Evolutionary conservation across 2,888 invertebrate genomes (phyloP).

Genomic region (Macrophya annulata): DNA sequence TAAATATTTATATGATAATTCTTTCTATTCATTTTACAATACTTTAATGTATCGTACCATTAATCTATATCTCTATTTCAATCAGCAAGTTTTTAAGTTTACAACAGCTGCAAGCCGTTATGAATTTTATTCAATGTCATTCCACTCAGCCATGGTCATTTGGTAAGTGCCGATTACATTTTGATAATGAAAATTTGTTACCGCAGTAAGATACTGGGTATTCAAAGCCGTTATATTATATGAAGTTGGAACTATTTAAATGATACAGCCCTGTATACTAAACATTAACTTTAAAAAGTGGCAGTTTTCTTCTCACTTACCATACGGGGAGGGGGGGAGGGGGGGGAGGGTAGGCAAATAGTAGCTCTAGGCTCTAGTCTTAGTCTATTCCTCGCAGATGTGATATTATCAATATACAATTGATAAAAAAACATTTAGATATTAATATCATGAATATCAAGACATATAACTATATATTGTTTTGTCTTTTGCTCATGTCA

Average conservation of each 20-base stretch:
- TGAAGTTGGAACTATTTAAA: background rate
- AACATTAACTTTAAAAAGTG: background rate
- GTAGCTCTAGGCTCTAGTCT: slow-evolving; percentile 5
- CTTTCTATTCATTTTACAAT: background rate
- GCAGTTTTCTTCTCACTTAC: background rate
- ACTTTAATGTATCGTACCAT: background rate
- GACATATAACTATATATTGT: background rate
- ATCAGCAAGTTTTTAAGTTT: slow-evolving; percentile 6
- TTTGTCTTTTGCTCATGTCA: background rate
- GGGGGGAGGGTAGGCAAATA: background rate
- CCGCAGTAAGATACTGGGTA: background rate
- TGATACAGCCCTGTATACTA: background rate
- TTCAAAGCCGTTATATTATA: background rate
- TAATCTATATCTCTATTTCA: slow-evolving; percentile 1
- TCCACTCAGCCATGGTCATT: slow-evolving; percentile 9
- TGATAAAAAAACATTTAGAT: background rate
- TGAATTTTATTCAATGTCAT: slow-evolving; percentile 9
- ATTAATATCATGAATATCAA: background rate
- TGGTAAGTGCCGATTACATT: background rate
- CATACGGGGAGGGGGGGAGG: background rate
- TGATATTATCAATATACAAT: slow-evolving; percentile 21
- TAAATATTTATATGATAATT: background rate
- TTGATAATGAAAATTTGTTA: background rate
- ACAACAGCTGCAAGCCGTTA: slow-evolving; percentile 14
- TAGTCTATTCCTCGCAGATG: slow-evolving; percentile 22